Conservation (phyloP, 2,113 vertebrate species). For the Axis porcinus region DNA sequence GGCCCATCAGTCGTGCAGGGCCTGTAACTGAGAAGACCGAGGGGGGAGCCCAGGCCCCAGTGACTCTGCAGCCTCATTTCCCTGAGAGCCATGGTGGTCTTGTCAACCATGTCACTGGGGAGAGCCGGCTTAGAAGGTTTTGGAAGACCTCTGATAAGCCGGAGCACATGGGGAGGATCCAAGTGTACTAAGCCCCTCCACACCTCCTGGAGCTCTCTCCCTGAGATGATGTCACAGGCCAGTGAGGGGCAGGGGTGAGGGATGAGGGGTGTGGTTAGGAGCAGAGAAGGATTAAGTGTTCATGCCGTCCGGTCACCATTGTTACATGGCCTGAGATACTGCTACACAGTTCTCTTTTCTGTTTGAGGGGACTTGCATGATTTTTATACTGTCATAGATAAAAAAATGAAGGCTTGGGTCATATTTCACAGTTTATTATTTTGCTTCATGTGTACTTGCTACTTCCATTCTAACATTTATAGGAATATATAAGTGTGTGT, state of each 20-base stretch:
- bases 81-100: not conserved
- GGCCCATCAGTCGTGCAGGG: too few relatives aligned
- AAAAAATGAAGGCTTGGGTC: not conserved
- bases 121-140: not conserved
- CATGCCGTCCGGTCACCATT: not conserved
- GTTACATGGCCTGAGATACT: not conserved
- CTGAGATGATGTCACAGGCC: not conserved
- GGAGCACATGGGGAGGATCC: not conserved
- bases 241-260: not conserved
- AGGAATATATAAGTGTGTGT: not conserved
- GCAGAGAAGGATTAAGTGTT: not conserved
- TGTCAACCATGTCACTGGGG: not conserved
- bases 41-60: not conserved
- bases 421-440: not conserved
- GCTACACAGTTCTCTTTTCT: not conserved
- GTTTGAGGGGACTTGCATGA: not conserved
- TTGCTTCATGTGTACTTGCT: not conserved
- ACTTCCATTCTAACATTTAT: not conserved
- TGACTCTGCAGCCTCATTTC: not conserved
- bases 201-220: accelerated
- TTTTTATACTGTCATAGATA: not conserved
- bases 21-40: not conserved
- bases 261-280: not conserved
- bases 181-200: not conserved
- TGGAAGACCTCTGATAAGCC: not conserved